A percentile compares a stretch with the other conserved stretches of the same genome.
These are phyloP conservation scores for Phasia obesa DNA, from an alignment of 2,888 invertebrate species.

Conservation along the genomic window DNA sequence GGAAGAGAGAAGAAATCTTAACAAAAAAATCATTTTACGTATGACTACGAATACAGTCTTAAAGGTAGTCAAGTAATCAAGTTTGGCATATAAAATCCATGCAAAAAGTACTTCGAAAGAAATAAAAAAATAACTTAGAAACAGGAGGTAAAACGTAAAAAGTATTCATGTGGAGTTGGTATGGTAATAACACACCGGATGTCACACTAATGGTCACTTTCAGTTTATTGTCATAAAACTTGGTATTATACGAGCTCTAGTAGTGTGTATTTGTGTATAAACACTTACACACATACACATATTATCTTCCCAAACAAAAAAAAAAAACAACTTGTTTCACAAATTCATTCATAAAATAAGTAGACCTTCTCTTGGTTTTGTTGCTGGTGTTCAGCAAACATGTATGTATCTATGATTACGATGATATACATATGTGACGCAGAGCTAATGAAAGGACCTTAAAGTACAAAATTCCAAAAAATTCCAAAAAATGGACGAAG, in stretches of 20 bases:
- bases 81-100: constrained; percentile 31
- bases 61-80: constrained; percentile 43
- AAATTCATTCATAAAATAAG: constrained; percentile 66
- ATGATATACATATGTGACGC: too few species aligned
- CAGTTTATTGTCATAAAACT: constrained; percentile 60
- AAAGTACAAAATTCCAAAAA: too few species aligned
- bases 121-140: constrained; percentile 9
- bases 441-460: too few species aligned
- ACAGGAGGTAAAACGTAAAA: constrained; percentile 16
- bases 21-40: constrained; percentile 31
- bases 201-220: constrained; percentile 81
- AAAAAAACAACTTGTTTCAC: constrained; percentile 12
- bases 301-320: constrained; percentile 20
- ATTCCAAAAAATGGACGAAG: too few species aligned
- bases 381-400: background rate
- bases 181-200: constrained; percentile 76
- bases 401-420: background rate
- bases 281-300: constrained; percentile 1
- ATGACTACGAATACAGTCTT: constrained; percentile 32
- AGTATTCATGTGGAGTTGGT: constrained; percentile 51
- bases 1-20: constrained; percentile 16
- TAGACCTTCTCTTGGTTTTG: constrained; percentile 29
- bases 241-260: constrained; percentile 14
- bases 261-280: constrained; percentile 16
- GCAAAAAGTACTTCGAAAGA: constrained; percentile 26